A percentile compares a stretch with the other conserved stretches of the same genome.
These are phyloP conservation scores for Loxodonta africana DNA, from an alignment of 2,113 vertebrate genomes.

Conservation along the genomic window DNA sequence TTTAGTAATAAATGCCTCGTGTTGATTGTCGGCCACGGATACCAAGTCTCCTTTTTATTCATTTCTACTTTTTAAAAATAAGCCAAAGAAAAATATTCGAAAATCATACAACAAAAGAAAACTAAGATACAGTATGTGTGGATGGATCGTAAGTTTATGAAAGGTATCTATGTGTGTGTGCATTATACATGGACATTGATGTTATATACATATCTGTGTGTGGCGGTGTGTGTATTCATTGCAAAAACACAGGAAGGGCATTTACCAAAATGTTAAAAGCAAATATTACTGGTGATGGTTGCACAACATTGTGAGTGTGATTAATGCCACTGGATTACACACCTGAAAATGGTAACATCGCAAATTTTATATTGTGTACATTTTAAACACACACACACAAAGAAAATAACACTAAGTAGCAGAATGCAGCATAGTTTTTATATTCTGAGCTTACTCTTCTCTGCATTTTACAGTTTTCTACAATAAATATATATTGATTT, in stretches of 20 bases:
- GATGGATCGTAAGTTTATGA: conserved; percentile 3
- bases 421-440: conserved; percentile 40
- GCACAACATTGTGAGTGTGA: background rate
- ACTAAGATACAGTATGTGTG: background rate
- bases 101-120: conserved; percentile 56
- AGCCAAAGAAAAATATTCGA: conserved; percentile 14
- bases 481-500: conserved; percentile 6
- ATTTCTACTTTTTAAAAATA: conserved; percentile 51
- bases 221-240: background rate
- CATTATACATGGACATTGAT: background rate
- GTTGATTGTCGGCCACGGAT: background rate
- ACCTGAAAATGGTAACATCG: background rate
- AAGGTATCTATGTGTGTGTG: background rate
- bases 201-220: background rate
- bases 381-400: background rate
- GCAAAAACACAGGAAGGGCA: background rate
- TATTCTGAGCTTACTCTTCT: conserved; percentile 53
- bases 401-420: background rate
- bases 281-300: background rate
- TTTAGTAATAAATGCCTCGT: conserved; percentile 21
- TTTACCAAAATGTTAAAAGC: conserved; percentile 55
- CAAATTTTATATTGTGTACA: background rate
- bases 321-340: background rate
- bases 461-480: conserved; percentile 57
- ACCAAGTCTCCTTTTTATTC: conserved; percentile 1